Evolutionary conservation across 2,797 vertebrate genomes (phyloP), one percentile per base, ranked within the genome.

Genomic region (Telmatherina bonti): DNA sequence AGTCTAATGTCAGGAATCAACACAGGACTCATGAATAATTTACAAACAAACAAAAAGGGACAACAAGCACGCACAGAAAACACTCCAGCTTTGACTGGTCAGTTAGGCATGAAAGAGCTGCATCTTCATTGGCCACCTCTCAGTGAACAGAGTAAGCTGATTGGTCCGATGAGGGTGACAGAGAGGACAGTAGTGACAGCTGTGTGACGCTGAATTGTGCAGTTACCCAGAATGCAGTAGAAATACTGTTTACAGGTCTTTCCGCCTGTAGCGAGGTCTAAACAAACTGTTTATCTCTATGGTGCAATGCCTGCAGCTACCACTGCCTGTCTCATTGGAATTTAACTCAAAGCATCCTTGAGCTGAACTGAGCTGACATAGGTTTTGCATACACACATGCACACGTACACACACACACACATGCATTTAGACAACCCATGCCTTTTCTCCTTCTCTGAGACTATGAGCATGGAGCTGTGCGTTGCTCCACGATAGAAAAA

Each of bases 281-380:
- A 93, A 92, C 87, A 91, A 93, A 90, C 82, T 89, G 84, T 93
- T 94, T 91, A 92, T 89, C 87, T 91, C 79, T 63, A 72, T 84
- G 85, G 68, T 83, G 75, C 76, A 66, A 64, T 12, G 86, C 92
- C 90, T 76, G 87, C 78, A 80, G 92, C 90, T 64, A 86, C 85
- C 31, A 68, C 86, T 41, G 89, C 72, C 83, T 74, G 86, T 85
- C 87, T 90, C 85, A 83, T 61, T 86, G 78, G 84, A 89, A 91
- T 90, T 90, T 67, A 90, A 86, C 88, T 90, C 88, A 64, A 57
- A 80, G 85, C 83, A 81, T 87, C 81, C 73, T 86, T 92, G 87
- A 92, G 89, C 78, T 56, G 85, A 90, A 82, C 86, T 91, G 91
- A 90, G 83, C 86, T 91, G 92, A 93, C 91, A 88, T 53, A 52